phyloP scores from a whole-genome alignment of 2,113 vertebrate genomes.

The Syrrhaptes paradoxus region DNA sequence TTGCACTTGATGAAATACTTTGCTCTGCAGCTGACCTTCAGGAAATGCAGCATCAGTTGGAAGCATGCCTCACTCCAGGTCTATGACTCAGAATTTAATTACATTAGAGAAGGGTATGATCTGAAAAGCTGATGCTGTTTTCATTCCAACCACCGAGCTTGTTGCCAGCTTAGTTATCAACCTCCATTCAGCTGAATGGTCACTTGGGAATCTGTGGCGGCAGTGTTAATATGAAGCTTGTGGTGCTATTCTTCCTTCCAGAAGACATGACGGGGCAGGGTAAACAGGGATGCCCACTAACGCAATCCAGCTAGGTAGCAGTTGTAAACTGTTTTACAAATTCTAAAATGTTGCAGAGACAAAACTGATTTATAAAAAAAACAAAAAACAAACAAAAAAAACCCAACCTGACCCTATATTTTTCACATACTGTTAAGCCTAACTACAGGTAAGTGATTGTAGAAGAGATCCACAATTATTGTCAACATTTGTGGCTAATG shows the following conservation, averaged over 20 bases:
- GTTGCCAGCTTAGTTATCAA: slow-evolving; percentile 32
- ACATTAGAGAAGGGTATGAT: slow-evolving; percentile 36
- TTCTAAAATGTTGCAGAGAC: neutral
- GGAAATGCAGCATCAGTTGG: slow-evolving; percentile 27
- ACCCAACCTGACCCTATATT: too few species aligned
- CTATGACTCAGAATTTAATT: slow-evolving; percentile 55
- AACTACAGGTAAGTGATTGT: neutral
- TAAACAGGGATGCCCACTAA: neutral
- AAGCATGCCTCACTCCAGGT: slow-evolving; percentile 22
- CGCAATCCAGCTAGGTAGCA: neutral
- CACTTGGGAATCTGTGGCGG: slow-evolving; percentile 10
- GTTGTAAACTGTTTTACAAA: neutral
- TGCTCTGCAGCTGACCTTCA: slow-evolving; percentile 34
- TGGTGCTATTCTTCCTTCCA: neutral
- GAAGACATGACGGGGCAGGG: neutral
- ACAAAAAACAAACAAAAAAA: too few species aligned
- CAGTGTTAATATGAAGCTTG: neutral
- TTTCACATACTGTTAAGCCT: neutral
- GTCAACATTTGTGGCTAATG: neutral
- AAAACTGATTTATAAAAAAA: neutral
- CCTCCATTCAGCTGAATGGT: neutral
- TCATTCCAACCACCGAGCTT: slow-evolving; percentile 11
- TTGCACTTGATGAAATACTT: neutral
- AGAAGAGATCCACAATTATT: neutral
- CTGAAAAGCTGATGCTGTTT: slow-evolving; percentile 50